Conservation (phyloP, 1,140 invertebrate species). For the Drosophila nikananu region DNA sequence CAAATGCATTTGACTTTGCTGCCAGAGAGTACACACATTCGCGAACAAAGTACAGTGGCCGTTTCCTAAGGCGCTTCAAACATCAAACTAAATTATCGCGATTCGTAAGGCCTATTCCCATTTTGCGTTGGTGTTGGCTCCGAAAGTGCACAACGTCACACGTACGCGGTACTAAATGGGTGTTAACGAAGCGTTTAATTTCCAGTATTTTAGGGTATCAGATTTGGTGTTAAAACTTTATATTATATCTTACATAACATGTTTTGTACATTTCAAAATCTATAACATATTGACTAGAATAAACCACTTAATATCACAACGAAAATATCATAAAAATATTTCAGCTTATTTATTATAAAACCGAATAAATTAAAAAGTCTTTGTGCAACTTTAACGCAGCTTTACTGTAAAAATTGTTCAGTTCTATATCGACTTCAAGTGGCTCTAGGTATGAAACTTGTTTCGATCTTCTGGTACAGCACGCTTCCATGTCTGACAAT, state of each 20-base stretch:
- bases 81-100: constrained; percentile 3
- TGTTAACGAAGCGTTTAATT: constrained; percentile 2
- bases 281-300: too few relatives aligned
- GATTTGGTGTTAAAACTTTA: too few relatives aligned
- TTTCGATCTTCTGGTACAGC: constrained; percentile 5
- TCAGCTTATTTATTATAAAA: background rate
- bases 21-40: constrained; percentile 14
- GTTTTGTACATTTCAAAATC: background rate
- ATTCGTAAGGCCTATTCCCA: constrained; percentile 1
- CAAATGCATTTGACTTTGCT: constrained; percentile 66
- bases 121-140: background rate
- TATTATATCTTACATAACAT: background rate
- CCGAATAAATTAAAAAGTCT: accelerated
- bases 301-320: background rate
- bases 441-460: constrained; percentile 18
- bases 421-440: constrained; percentile 1
- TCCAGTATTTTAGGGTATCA: constrained; percentile 9
- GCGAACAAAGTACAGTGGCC: constrained; percentile 30
- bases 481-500: constrained; percentile 12
- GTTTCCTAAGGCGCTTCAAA: constrained; percentile 6
- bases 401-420: constrained; percentile 6
- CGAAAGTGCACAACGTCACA: background rate
- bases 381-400: too few relatives aligned
- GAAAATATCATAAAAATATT: background rate
- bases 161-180: background rate